Conservation (phyloP, 2,797 vertebrate genomes). For the Lepus oiostolus region DNA sequence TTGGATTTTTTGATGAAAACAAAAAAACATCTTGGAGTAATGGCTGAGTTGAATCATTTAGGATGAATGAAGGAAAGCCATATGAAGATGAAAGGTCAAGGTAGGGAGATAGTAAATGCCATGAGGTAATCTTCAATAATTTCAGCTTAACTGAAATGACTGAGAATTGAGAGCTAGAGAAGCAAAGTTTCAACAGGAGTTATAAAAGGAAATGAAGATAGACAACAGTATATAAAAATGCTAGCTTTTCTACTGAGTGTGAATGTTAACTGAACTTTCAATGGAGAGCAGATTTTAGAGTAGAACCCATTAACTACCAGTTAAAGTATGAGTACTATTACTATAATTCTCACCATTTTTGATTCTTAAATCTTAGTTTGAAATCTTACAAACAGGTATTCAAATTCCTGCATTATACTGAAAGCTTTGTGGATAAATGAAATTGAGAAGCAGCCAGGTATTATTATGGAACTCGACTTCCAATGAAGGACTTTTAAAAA, state of each 20-base stretch:
- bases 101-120: neutral
- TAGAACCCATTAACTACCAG: neutral
- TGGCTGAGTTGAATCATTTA: neutral
- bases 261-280: neutral
- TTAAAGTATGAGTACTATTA: neutral
- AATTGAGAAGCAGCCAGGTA: neutral
- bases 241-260: neutral
- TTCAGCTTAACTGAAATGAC: conserved; percentile 11
- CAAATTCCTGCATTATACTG: neutral
- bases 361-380: neutral
- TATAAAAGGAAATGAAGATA: neutral
- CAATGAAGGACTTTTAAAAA: conserved; percentile 49
- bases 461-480: neutral
- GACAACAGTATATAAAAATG: neutral
- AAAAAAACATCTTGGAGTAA: neutral
- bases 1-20: neutral
- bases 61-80: neutral
- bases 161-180: neutral
- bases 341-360: neutral
- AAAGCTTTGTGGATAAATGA: neutral
- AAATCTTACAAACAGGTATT: neutral
- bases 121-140: neutral
- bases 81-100: neutral
- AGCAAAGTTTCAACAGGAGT: neutral
- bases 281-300: neutral